phyloP scores from a whole-genome alignment of 2,888 invertebrate species.

The Andrena camellia region DNA sequence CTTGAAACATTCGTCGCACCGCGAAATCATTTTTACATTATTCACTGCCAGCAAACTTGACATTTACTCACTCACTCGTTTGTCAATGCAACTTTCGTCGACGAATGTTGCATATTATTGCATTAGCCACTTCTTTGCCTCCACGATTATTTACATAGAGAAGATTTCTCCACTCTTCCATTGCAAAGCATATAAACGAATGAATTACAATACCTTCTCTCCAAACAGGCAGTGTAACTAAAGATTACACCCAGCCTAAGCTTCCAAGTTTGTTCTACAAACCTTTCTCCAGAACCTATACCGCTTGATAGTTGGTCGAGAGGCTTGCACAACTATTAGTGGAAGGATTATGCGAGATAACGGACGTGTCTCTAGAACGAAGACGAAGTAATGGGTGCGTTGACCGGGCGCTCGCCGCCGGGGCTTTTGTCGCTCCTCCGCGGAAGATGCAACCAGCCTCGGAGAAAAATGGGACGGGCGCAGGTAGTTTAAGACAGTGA shows the following conservation, averaged over 20 bases:
- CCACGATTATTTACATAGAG: neutral
- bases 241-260: too few species aligned
- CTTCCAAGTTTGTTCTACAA: too few species aligned
- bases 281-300: too few species aligned
- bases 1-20: neutral
- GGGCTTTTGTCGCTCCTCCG: slow-evolving; percentile 38
- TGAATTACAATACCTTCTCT: too few species aligned
- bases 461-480: slow-evolving; percentile 51
- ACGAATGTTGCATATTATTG: neutral
- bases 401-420: slow-evolving; percentile 36
- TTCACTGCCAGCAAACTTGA: neutral
- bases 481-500: slow-evolving; percentile 53
- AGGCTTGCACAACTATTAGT: slow-evolving; percentile 2
- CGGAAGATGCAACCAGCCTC: slow-evolving; percentile 51
- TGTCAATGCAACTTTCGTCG: neutral
- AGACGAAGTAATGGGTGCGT: slow-evolving; percentile 53
- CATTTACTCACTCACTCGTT: neutral
- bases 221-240: too few species aligned
- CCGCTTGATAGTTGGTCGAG: neutral
- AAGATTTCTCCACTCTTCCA: neutral
- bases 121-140: neutral
- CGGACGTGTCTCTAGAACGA: slow-evolving; percentile 24
- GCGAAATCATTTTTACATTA: neutral
- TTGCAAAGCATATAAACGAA: neutral
- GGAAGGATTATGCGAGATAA: slow-evolving; percentile 5